Conservation (phyloP, 2,888 invertebrate genomes). For the Caenorhabditis afra region DNA sequence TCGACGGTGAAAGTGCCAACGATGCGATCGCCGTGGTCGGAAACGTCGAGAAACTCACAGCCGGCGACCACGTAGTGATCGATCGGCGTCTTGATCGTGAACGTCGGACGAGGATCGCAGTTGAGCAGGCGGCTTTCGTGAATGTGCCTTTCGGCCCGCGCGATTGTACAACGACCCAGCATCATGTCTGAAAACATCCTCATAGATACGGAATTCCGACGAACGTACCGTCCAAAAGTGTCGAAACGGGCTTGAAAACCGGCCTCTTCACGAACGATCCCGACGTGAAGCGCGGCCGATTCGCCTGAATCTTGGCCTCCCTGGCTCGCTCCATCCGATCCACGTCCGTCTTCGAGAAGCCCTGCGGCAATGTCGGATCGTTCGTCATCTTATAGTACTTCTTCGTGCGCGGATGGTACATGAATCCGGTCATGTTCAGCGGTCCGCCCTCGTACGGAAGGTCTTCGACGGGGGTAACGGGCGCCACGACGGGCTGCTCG, state of each 20-base stretch:
- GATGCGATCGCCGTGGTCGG: conserved; percentile 65
- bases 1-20: conserved; percentile 56
- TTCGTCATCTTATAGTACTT: conserved; percentile 67
- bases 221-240: conserved; percentile 35
- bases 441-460: conserved; percentile 51
- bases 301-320: conserved; percentile 46
- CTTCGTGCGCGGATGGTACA: conserved; percentile 62
- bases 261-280: conserved; percentile 52
- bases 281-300: conserved; percentile 46
- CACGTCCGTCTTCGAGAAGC: conserved; percentile 23
- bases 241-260: conserved; percentile 39
- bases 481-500: neutral
- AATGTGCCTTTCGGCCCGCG: conserved; percentile 44
- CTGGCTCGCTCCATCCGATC: conserved; percentile 40
- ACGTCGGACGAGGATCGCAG: conserved; percentile 30
- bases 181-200: conserved; percentile 30
- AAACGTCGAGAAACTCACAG: conserved; percentile 72
- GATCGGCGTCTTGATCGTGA: conserved; percentile 47
- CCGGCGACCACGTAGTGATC: conserved; percentile 49
- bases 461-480: conserved; percentile 6
- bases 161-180: conserved; percentile 34
- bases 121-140: conserved; percentile 55
- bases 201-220: no score
- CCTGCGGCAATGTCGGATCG: conserved; percentile 44
- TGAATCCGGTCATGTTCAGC: conserved; percentile 59